Evolutionary conservation across 1,140 invertebrate genomes (phyloP), one percentile per base, ranked within the genome.

Genomic region (Dendrolimus punctatus): DNA sequence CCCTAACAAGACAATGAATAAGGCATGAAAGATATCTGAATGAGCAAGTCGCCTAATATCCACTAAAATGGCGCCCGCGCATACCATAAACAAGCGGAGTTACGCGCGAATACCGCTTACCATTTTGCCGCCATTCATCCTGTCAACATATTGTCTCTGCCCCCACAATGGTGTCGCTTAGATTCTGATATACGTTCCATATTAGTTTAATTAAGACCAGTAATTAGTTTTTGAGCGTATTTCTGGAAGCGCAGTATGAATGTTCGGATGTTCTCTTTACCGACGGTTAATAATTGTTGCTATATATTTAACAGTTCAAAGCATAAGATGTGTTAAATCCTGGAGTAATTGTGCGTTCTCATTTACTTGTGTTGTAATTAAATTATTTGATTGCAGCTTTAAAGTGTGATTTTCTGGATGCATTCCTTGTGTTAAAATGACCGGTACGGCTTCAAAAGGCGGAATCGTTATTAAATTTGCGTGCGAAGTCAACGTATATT

Each of bases 141-240:
- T 80, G 76, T 85, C 82, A 80, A 74, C 80, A 75, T 80, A 80
- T 80, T 76, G 79, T 83, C 80, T 80, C 58, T 66, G 73, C 67
- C 62, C 64, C 65, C 71, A 77, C 76, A 80, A 74, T 83, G 71
- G 65, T 64, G 68, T 66, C 69, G 66, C 71, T 83, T 73, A 80
- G 68, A 75, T 72, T 68, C 60, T 80, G 77, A 82, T 82, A 60
- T 71, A 81, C 66, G 75, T 49, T 55, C 53, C 55, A 71, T 73
- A 23, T 78, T 81, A 73, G 71, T 69, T 64, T 79, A 80, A 84
- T 79, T 76, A 79, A 77, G 68, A 68, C 53, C 55, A 58, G 60
- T 76, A 73, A 80, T 81, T 83, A 83, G 77, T 75, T 76, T 67
- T 23, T 23, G 23, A 23, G 23, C 23, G 23, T 23, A 23, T 23